phyloP scores from a whole-genome alignment of 1,140 invertebrate genomes.

The Hypothenemus hampei region DNA sequence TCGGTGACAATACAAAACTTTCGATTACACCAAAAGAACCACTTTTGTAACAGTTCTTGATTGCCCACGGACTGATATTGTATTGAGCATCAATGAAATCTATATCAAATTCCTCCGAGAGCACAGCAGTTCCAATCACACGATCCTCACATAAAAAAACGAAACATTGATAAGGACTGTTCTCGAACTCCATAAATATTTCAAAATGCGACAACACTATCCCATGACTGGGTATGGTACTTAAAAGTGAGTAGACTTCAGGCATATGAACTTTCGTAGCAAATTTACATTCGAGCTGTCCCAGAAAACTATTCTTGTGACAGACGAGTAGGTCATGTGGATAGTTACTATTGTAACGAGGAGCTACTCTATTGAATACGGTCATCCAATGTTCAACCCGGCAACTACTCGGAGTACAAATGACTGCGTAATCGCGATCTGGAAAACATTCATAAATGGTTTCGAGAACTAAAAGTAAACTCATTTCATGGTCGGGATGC shows the following conservation, averaged over 20 bases:
- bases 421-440: slow-evolving; percentile 59
- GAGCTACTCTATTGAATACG: slow-evolving; percentile 45
- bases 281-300: slow-evolving; percentile 6
- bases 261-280: slow-evolving; percentile 13
- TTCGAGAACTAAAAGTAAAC: slow-evolving; percentile 51
- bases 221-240: slow-evolving; percentile 20
- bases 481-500: slow-evolving; percentile 55
- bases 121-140: slow-evolving; percentile 48
- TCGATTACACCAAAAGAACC: slow-evolving; percentile 32
- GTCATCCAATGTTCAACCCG: slow-evolving; percentile 22
- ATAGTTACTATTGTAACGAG: slow-evolving; percentile 50
- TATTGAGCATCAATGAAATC: slow-evolving; percentile 34
- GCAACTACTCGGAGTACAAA: slow-evolving; percentile 61
- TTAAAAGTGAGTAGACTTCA: slow-evolving; percentile 14
- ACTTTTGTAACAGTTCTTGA: slow-evolving; percentile 17
- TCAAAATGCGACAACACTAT: slow-evolving; percentile 24
- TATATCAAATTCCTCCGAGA: slow-evolving; percentile 32
- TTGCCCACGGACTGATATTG: slow-evolving; percentile 26
- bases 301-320: slow-evolving; percentile 52
- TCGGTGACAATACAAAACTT: slow-evolving; percentile 33
- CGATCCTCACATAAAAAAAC: slow-evolving; percentile 48
- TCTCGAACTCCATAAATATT: slow-evolving; percentile 24
- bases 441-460: slow-evolving; percentile 64
- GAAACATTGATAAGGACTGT: slow-evolving; percentile 33
- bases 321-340: slow-evolving; percentile 59